Conservation (phyloP, 1,140 invertebrate genomes). For the Berghia stephanieae region DNA sequence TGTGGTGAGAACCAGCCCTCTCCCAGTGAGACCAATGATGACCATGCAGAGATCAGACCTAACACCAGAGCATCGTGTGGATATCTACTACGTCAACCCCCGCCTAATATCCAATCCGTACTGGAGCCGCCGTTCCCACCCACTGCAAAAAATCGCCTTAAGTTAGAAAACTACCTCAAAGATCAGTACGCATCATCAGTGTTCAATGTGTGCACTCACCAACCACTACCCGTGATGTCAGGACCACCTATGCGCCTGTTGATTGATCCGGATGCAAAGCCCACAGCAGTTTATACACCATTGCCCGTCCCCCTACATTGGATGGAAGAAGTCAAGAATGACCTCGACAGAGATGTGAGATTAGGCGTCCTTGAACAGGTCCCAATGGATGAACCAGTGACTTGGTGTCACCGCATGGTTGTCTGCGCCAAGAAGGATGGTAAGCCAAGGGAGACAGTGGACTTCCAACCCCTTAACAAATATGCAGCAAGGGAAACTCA, state of each 20-base stretch:
- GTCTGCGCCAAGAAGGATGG: constrained; percentile 42
- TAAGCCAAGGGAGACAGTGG: constrained; percentile 37
- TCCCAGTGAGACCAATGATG: too few relatives aligned
- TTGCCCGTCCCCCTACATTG: constrained; percentile 41
- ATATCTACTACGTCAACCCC: too few relatives aligned
- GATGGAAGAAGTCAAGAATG: constrained; percentile 38
- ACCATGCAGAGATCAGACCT: too few relatives aligned
- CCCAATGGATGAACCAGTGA: constrained; percentile 36
- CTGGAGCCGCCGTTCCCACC: too few relatives aligned
- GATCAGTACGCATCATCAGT: constrained; percentile 40
- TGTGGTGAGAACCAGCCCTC: too few relatives aligned
- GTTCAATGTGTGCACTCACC: constrained; percentile 49
- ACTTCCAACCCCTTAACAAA: constrained; percentile 40
- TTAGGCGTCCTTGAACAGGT: constrained; percentile 42
- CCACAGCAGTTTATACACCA: constrained; percentile 28
- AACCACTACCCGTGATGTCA: constrained; percentile 40
- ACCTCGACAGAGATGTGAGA: constrained; percentile 39
- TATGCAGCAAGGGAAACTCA: constrained; percentile 37
- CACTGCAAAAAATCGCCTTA: too few relatives aligned
- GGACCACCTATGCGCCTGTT: constrained; percentile 35
- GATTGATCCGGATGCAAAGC: constrained; percentile 32
- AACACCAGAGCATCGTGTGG: too few relatives aligned
- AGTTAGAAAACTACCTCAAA: too few relatives aligned
- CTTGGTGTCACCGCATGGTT: constrained; percentile 45
- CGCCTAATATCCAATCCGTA: too few relatives aligned